These are phyloP conservation scores for Caenorhabditis plicata DNA, from an alignment of 2,888 invertebrate species.

Conservation along the genomic window DNA sequence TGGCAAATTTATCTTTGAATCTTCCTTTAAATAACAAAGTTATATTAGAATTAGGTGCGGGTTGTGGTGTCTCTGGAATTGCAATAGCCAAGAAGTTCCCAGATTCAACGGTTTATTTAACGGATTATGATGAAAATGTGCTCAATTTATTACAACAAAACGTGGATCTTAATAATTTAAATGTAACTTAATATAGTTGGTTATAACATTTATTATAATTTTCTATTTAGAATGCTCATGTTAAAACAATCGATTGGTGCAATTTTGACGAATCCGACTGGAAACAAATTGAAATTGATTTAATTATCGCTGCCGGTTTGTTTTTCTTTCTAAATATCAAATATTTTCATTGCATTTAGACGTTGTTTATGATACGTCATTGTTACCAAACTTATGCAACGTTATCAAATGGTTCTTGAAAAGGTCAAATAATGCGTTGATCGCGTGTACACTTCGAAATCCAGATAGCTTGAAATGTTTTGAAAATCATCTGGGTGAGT, in stretches of 20 bases:
- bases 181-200: not conserved
- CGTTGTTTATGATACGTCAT: slow-evolving; percentile 43
- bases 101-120: slow-evolving; percentile 24
- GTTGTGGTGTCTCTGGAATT: slow-evolving; percentile 52
- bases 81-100: slow-evolving; percentile 14
- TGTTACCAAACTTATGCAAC: slow-evolving; percentile 34
- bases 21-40: slow-evolving; percentile 12
- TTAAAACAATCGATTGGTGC: slow-evolving; percentile 28
- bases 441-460: slow-evolving; percentile 47
- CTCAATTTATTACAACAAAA: slow-evolving; percentile 44
- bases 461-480: slow-evolving; percentile 31
- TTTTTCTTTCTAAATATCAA: not conserved
- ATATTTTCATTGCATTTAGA: slow-evolving; percentile 21
- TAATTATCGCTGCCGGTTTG: slow-evolving; percentile 38
- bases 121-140: slow-evolving; percentile 52
- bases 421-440: slow-evolving; percentile 20
- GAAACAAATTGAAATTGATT: slow-evolving; percentile 11
- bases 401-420: slow-evolving; percentile 27
- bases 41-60: slow-evolving; percentile 55
- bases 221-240: not conserved
- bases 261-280: slow-evolving; percentile 15
- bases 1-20: slow-evolving; percentile 27
- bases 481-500: slow-evolving; percentile 30
- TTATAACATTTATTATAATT: not conserved
- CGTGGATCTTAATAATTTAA: slow-evolving; percentile 16